Evolutionary conservation across 1,140 invertebrate species (phyloP), one percentile per base, ranked within the genome.

Genomic region (Trichogramma pretiosum): DNA sequence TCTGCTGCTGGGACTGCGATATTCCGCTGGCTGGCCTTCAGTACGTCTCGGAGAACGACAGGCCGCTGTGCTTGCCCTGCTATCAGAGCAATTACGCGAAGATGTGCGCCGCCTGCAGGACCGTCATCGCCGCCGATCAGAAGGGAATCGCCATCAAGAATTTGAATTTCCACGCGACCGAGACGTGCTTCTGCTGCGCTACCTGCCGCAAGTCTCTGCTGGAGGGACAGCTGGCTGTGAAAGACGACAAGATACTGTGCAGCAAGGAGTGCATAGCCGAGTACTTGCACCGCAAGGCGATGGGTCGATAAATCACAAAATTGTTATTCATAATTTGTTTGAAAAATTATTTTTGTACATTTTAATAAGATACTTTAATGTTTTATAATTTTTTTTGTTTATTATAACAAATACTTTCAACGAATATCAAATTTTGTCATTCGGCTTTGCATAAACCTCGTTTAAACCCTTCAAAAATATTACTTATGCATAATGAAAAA

Each of bases 1-100:
- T 91, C 63, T 89, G 86, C 58, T 91, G 88, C 59, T 87, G 85
- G 66, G 80, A 88, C 50, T 92, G 88, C 62, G 88, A 91, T 60
- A 74, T 76, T 11, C 85, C 85, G 1, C 69, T 91, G 34, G 89
- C 84, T 35, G 87, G 85, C 0, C 76, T 84, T 59, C 80, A 88
- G 55, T 91, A 91, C 63, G 80, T 87, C 28, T 79, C 83, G 7
- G 84, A 87, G 54, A 82, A 85, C 34, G 81, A 83, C 40, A 74
- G 84, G 56, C 87, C 88, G 1, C 72, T 88, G 38, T 91, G 89
- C 65, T 62, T 91, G 22, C 69, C 75, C 17, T 91, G 89, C 62
- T 90, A 85, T 63, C 81, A 89, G 59, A 77, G 77, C 54, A 78
- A 78, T 56, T 85, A 86, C 65, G 87, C 83, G 4, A 79, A 87